Base-by-base conservation (phyloP, 1,140 invertebrate genomes). In the Ceratina australensis region DNA sequence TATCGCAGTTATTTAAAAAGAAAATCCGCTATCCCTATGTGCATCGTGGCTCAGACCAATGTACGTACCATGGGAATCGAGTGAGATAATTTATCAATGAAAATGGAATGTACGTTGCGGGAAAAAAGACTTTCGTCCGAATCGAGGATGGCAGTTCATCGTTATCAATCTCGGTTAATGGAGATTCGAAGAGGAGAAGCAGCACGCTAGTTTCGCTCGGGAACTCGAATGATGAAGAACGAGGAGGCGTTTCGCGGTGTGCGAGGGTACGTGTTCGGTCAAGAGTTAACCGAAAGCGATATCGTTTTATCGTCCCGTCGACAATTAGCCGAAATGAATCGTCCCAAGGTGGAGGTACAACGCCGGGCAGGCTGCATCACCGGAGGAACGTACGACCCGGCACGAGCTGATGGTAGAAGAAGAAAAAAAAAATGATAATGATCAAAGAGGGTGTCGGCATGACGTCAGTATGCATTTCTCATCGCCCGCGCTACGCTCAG, bases 401-500 rank as follows among this genome's bases (percentile, higher is more conserved):
- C 75, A 49, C 61, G 68, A 79, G 63, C 33, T 71, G 20, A 5
- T n/a, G 33, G 54, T 22, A 10, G 52, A 18, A 59, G 22, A 59
- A n/a, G n/a, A 59, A 18, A 8, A 60, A 61, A 72, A 83, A 79
- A 83, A 83, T 86, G 78, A 86, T 80, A 83, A 85, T 85, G 76
- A 84, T 87, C 81, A 86, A 85, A 78, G 81, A 83, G 80, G 78
- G 73, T 83, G 84, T 82, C 78, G 80, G 80, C 76, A 68, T 64
- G 78, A 83, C 72, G 68, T 86, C 81, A 77, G 67, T 64, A 67
- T 59, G 67, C 74, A 85, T 87, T 85, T 83, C 81, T 87, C 81
- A 84, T 79, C 83, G 79, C 65, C 18, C 73, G 63, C 72, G 52
- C 60, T 47, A 56, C 52, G 68, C 66, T 80, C 84, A 78, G 67